Evolutionary conservation across 2,888 invertebrate species (phyloP).

Genomic region (Trissolcus japonicus): DNA sequence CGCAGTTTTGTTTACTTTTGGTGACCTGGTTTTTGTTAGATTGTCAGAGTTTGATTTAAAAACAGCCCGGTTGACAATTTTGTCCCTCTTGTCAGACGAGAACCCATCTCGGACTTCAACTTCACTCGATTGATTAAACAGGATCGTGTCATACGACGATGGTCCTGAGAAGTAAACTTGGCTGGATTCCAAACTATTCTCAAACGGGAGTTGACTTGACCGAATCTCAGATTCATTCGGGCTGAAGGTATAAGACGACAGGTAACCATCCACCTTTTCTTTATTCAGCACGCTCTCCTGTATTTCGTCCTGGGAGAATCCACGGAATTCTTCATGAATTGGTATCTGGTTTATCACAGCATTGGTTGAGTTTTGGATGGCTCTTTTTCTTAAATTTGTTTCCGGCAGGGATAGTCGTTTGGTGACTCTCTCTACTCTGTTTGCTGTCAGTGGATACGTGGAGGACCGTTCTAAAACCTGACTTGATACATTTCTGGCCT

Average conservation of each 20-base stretch:
- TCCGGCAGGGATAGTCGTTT: slow-evolving; percentile 32
- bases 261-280: neutral
- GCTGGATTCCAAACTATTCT: neutral
- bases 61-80: no score
- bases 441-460: neutral
- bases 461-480: neutral
- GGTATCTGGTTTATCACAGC: slow-evolving; percentile 1
- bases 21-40: no score
- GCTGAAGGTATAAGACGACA: slow-evolving; percentile 5
- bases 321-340: slow-evolving; percentile 10
- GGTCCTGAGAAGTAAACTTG: neutral
- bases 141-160: neutral
- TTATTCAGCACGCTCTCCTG: slow-evolving; percentile 10
- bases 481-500: neutral
- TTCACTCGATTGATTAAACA: neutral
- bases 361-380: slow-evolving; percentile 23
- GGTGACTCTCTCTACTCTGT: neutral
- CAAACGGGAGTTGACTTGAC: neutral
- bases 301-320: slow-evolving; percentile 38
- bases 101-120: neutral
- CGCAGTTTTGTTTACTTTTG: no score
- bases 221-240: neutral
- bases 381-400: slow-evolving; percentile 23
- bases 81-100: no score
- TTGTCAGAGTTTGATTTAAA: no score